Percentiles rank a stretch among this genome's conserved stretches.
Conservation (phyloP, 1,140 invertebrate species). For the Drosophila auraria region DNA sequence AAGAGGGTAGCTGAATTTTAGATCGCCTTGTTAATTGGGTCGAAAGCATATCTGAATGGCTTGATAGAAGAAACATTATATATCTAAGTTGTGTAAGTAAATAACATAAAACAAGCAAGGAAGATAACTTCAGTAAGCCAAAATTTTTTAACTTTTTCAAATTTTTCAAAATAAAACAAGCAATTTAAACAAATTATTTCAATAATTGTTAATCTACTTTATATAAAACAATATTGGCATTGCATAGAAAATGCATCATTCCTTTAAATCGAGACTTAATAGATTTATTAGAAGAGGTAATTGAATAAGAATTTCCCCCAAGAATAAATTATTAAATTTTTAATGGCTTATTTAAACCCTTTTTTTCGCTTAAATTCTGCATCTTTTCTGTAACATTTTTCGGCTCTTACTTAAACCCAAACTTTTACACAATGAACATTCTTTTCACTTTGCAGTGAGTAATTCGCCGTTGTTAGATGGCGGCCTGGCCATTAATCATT, state of each 20-base stretch:
- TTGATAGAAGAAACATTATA: too few relatives aligned
- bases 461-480: constrained; percentile 34
- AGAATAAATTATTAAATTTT: not conserved
- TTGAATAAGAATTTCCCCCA: not conserved
- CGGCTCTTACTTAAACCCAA: not conserved
- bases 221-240: too few relatives aligned
- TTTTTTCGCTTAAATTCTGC: not conserved
- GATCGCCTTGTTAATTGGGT: constrained; percentile 7
- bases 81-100: too few relatives aligned
- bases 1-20: constrained; percentile 26
- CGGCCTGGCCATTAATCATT: constrained; percentile 66
- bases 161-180: too few relatives aligned
- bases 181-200: too few relatives aligned
- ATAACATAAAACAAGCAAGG: too few relatives aligned
- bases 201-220: too few relatives aligned
- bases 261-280: not conserved
- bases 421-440: constrained; percentile 6
- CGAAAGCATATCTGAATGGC: not conserved
- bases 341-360: not conserved
- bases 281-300: not conserved
- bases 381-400: not conserved
- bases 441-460: constrained; percentile 18
- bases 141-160: too few relatives aligned
- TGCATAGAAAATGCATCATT: too few relatives aligned
- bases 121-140: too few relatives aligned